A percentile compares a stretch with the other conserved stretches of the same genome.
Evolutionary conservation across 2,113 vertebrate species (phyloP).

Genomic region (Chamaea fasciata): DNA sequence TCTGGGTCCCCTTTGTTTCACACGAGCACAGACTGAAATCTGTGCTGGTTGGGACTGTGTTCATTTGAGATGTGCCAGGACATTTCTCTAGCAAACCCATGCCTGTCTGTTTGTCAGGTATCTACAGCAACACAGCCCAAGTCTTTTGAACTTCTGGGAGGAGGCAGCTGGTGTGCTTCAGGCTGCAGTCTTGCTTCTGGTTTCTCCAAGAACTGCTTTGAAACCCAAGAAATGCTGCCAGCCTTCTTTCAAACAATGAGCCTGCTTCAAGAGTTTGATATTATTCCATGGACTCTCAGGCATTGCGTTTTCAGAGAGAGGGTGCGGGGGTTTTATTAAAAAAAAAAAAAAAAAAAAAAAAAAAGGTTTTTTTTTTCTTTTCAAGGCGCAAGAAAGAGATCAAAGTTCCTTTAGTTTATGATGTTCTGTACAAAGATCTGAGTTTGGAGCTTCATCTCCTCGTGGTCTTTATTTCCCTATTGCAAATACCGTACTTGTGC

Average conservation of each 20-base stretch:
- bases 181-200: background rate
- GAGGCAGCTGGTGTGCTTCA: background rate
- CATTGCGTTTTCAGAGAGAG: background rate
- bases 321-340: background rate
- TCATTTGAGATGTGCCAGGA: background rate
- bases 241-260: background rate
- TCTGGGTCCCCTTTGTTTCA: background rate
- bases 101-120: background rate
- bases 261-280: background rate
- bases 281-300: background rate
- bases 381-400: background rate
- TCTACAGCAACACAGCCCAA: background rate
- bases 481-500: background rate
- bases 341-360: too few species aligned
- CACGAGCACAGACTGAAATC: rapidly evolving
- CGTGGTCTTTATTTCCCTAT: background rate
- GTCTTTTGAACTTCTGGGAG: background rate
- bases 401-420: background rate
- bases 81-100: background rate
- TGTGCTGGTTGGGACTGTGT: background rate
- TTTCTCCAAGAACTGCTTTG: background rate
- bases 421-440: background rate
- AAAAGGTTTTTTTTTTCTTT: background rate
- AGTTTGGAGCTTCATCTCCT: background rate
- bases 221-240: background rate